Evolutionary conservation across 2,888 invertebrate genomes (phyloP), one percentile per base, ranked within the genome.

Genomic region (Camptogramma bilineatum): DNA sequence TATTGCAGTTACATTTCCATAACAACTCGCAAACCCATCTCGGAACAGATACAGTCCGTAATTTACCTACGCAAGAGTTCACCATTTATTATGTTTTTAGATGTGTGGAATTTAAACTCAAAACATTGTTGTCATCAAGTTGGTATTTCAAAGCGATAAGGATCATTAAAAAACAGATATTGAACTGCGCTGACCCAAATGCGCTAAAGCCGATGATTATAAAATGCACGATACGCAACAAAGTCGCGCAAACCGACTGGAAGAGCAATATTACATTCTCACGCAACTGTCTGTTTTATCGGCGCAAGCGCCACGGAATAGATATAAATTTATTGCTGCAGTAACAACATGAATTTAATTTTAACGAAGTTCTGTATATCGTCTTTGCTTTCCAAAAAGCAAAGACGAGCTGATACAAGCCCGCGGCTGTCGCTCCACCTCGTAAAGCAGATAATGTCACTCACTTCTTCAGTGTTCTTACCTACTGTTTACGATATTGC

Each of bases 231-330:
- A 65, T 65, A 62, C 34, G 70, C 66, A 68, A 68, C 63, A 70
- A 69, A 52, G 66, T 66, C 47, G 55, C 16, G 46, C 21, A 58
- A 63, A 69, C 62, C 19, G 52, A 60, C 59, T 67, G 52, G 66
- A 71, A 66, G 68, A 73, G 75, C 70, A 73, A 71, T 61, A 48
- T 54, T 73, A 73, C 82, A 82, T 87, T 88, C 87, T 84, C 88
- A 88, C 86, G 88, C 86, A 82, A 69, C 85, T 82, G 79, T 80
- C 79, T 82, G 82, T 75, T 76, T 85, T 90, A 90, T 90, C 90
- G 84, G 76, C 82, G 85, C 84, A 85, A 83, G 18, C 31, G 31
- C 19, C n/a, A 21, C 52, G 46, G 17, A 59, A 42, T 39, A 39
- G 34, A 39, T 39, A 39, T 39, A 39, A 4, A 39, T 39, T 13